These are phyloP conservation scores for Heteractis magnifica DNA, from an alignment of 92 coral and sea anemone genomes.

Conservation along the genomic window DNA sequence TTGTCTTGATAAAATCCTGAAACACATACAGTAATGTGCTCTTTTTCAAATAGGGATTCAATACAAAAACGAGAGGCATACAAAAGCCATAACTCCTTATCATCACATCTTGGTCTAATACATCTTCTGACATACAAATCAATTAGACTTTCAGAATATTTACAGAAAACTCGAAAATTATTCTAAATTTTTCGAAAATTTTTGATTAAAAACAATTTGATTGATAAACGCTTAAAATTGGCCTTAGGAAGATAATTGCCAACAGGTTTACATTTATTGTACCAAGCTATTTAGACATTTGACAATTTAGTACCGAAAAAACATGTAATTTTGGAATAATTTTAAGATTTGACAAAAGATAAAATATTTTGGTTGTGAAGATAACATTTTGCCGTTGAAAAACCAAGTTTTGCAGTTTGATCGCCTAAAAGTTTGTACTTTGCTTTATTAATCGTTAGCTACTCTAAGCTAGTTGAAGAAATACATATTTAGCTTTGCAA, in stretches of 20 bases:
- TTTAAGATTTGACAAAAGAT: neutral
- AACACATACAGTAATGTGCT: too few species aligned
- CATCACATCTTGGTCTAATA: too few species aligned
- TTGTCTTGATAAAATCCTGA: too few species aligned
- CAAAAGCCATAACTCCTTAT: too few species aligned
- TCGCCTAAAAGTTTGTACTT: neutral
- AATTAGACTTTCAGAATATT: too few species aligned
- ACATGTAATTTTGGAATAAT: neutral
- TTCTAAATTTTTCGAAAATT: too few species aligned
- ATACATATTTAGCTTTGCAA: neutral
- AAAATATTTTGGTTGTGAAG: slow-evolving; percentile 31
- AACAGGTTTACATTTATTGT: neutral
- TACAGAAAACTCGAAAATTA: too few species aligned
- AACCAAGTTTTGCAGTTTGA: neutral
- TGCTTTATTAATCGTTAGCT: neutral
- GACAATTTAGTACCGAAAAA: neutral
- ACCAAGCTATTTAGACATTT: neutral
- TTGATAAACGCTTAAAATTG: neutral
- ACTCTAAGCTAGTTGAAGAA: neutral
- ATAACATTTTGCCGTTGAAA: slow-evolving; percentile 15
- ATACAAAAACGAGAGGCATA: too few species aligned
- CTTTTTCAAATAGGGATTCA: too few species aligned
- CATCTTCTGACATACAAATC: too few species aligned
- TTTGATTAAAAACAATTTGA: too few species aligned
- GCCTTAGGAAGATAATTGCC: neutral